Percentiles rank a stretch among this genome's conserved stretches.
phyloP scores from a whole-genome alignment of 92 coral and sea anemone genomes.

The Montipora capitata region DNA sequence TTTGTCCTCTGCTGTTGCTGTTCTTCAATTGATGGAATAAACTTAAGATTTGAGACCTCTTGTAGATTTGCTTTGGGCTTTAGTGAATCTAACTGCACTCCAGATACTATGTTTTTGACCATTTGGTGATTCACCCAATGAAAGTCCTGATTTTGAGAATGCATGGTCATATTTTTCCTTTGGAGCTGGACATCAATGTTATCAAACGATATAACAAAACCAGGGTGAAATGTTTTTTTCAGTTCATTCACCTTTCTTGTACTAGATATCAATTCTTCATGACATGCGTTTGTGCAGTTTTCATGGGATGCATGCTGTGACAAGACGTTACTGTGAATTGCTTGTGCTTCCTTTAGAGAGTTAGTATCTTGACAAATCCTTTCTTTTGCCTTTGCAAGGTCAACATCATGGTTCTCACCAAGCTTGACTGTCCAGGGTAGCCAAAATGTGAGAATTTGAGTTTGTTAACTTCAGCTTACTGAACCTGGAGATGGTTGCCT shows the following conservation, averaged over 20 bases:
- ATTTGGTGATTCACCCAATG: conserved; percentile 87
- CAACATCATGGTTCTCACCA: conserved; percentile 59
- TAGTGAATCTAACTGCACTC: conserved; percentile 33
- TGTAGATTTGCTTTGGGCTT: conserved; percentile 49
- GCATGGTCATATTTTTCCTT: conserved; percentile 20
- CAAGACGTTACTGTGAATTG: conserved; percentile 14
- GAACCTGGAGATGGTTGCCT: conserved; percentile 61
- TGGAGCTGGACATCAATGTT: conserved; percentile 9
- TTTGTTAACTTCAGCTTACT: conserved; percentile 49
- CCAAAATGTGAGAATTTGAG: conserved; percentile 43
- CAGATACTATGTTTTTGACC: conserved; percentile 77
- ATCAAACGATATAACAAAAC: conserved; percentile 43
- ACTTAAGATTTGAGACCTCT: conserved; percentile 62
- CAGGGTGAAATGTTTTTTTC: conserved; percentile 66
- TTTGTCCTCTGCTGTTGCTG: conserved; percentile 54
- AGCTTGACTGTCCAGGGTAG: conserved; percentile 49
- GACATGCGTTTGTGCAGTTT: conserved; percentile 28
- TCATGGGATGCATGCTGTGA: conserved; percentile 42
- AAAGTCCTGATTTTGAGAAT: conserved; percentile 43
- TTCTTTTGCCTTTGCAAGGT: conserved; percentile 23
- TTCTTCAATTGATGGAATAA: conserved; percentile 64
- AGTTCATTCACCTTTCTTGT: conserved; percentile 12
- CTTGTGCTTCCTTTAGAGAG: conserved; percentile 15
- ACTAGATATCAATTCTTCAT: conserved; percentile 9
- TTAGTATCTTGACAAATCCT: conserved; percentile 29